phyloP scores from a whole-genome alignment of 2,113 vertebrate species.

The Marmota monax region DNA sequence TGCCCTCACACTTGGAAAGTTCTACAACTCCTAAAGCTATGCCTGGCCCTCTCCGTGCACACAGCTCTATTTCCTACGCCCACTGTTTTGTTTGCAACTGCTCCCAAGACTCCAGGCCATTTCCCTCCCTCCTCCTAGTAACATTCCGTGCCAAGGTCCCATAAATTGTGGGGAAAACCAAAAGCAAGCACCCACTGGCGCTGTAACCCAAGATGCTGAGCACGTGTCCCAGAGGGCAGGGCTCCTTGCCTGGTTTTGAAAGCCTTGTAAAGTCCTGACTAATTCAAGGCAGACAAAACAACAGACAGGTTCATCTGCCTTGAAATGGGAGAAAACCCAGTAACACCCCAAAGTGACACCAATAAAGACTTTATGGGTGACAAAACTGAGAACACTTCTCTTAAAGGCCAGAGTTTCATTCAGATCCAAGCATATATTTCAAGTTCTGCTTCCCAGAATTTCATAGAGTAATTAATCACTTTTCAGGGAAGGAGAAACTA shows the following conservation, averaged over 20 bases:
- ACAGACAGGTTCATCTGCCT: conserved; percentile 24
- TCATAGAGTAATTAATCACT: background rate
- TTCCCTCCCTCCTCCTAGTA: background rate
- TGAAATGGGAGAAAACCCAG: conserved; percentile 9
- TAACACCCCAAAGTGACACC: conserved; percentile 40
- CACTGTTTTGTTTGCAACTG: background rate
- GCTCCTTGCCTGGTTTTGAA: conserved; percentile 10
- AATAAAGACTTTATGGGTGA: conserved; percentile 47
- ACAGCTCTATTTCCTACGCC: background rate
- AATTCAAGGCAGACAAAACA: background rate
- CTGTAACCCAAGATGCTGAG: background rate
- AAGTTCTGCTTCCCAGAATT: background rate
- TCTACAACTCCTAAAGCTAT: background rate
- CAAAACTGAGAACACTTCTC: conserved; percentile 44
- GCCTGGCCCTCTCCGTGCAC: background rate
- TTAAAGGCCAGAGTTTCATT: conserved; percentile 19
- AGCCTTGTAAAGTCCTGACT: conserved; percentile 62
- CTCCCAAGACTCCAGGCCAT: conserved; percentile 44
- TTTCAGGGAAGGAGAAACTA: background rate
- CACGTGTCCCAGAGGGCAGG: background rate
- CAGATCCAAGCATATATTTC: background rate
- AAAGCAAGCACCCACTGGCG: conserved; percentile 43
- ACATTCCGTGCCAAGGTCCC: conserved; percentile 5
- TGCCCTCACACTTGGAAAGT: background rate
- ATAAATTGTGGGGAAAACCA: conserved; percentile 13